A percentile compares a stretch with the other conserved stretches of the same genome.
Conservation (phyloP, 2,888 invertebrate genomes). For the Rhingia rostrata region DNA sequence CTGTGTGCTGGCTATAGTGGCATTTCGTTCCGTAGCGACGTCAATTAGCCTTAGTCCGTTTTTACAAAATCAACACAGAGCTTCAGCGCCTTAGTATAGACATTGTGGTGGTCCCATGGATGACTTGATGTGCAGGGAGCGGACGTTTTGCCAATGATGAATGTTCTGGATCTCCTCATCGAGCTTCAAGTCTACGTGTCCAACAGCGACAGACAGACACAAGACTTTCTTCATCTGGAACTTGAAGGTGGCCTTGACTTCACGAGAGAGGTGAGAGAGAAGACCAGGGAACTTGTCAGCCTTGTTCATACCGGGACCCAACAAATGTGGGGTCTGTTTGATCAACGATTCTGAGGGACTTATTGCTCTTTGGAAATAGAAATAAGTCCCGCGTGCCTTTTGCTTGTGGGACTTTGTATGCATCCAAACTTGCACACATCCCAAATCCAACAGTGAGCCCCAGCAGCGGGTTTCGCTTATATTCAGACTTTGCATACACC, state of each 20-base stretch:
- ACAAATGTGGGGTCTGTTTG: conserved; percentile 98
- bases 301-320: conserved; percentile 99
- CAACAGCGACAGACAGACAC: conserved; percentile 98
- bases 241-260: conserved; percentile 99
- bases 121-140: conserved; percentile 98
- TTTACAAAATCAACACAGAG: conserved; percentile 22
- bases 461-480: too few relatives aligned
- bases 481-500: too few relatives aligned
- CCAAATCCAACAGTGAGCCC: too few relatives aligned
- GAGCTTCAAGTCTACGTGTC: conserved; percentile 97
- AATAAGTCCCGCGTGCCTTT: too few relatives aligned
- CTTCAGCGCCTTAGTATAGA: conserved; percentile 92
- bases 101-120: conserved; percentile 99
- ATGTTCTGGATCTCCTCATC: conserved; percentile 99
- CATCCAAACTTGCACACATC: too few relatives aligned
- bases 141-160: conserved; percentile 99
- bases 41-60: too few relatives aligned
- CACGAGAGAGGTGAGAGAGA: conserved; percentile 98
- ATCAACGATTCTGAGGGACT: conserved; percentile 99
- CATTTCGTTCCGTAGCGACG: too few relatives aligned
- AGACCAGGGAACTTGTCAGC: conserved; percentile 99
- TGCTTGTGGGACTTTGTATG: too few relatives aligned
- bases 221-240: conserved; percentile 99
- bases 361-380: too few relatives aligned
- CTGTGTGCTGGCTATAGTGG: too few relatives aligned